Conservation (phyloP, 2,797 vertebrate species). For the Enteromius thamalakanensis region DNA sequence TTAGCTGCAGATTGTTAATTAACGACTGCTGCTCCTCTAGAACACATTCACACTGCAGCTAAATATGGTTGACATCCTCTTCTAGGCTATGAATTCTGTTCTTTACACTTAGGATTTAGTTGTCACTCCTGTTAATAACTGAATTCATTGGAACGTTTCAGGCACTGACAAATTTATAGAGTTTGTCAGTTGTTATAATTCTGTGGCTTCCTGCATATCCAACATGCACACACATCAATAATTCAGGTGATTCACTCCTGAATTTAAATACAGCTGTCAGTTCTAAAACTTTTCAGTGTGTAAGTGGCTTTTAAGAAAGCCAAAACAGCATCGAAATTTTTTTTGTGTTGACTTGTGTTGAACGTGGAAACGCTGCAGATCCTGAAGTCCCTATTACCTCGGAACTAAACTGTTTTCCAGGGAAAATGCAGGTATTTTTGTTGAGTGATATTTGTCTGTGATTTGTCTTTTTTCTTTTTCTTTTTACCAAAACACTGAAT, state of each 20-base stretch:
- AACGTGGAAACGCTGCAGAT: conserved; percentile 15
- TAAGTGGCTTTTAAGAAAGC: not conserved
- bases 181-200: not conserved
- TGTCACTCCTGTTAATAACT: not conserved
- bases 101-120: not conserved
- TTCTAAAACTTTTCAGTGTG: not conserved
- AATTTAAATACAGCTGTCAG: not conserved
- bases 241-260: not conserved
- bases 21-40: not conserved
- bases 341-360: not conserved
- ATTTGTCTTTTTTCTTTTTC: not conserved
- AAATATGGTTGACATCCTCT: not conserved
- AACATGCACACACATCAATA: not conserved
- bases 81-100: not conserved
- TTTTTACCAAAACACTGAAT: not conserved
- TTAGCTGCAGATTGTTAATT: not conserved
- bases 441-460: not conserved
- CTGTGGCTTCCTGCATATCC: not conserved
- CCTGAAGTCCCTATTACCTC: not conserved
- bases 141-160: not conserved
- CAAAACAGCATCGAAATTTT: not conserved
- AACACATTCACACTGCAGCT: not conserved
- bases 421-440: not conserved
- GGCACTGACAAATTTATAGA: not conserved
- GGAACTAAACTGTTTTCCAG: not conserved